A percentile compares a stretch with the other conserved stretches of the same genome.
These are phyloP conservation scores for Parapristionchus giblindavisi DNA, from an alignment of 2,888 invertebrate genomes.

Conservation along the genomic window DNA sequence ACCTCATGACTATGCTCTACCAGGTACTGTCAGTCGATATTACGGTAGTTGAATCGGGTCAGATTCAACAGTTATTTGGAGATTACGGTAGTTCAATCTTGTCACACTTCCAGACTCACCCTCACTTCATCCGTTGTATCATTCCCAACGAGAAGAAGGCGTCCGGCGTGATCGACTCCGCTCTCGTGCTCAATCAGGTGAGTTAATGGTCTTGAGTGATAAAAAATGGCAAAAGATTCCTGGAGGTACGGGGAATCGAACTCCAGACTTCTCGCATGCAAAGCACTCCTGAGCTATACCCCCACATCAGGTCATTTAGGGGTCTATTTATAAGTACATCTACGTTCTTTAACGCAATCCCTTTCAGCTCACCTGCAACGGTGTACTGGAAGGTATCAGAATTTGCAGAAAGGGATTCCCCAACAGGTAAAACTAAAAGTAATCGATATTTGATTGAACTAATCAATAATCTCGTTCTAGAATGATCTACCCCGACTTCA, in stretches of 20 bases:
- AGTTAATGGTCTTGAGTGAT: neutral
- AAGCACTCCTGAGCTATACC: neutral
- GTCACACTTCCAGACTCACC: conserved; percentile 78
- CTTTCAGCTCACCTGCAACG: conserved; percentile 94
- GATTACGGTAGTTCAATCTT: neutral
- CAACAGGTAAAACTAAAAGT: conserved; percentile 78
- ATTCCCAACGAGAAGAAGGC: conserved; percentile 84
- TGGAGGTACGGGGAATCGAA: conserved; percentile 47
- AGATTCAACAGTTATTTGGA: too few species aligned
- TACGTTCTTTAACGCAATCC: conserved; percentile 68
- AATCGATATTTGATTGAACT: too few species aligned
- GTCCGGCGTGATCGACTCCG: conserved; percentile 86
- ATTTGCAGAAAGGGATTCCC: conserved; percentile 99
- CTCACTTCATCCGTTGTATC: conserved; percentile 99
- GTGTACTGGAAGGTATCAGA: conserved; percentile 99
- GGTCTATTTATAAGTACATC: neutral
- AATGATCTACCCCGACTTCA: conserved; percentile 99
- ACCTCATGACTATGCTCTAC: conserved; percentile 94
- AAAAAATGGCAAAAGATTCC: neutral
- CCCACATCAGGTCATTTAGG: neutral
- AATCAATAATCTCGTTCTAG: too few species aligned
- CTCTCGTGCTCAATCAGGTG: conserved; percentile 91
- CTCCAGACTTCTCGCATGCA: conserved; percentile 49
- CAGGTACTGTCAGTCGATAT: conserved; percentile 75
- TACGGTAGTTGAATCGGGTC: too few species aligned